phyloP scores from a whole-genome alignment of 2,113 vertebrate species.

The Caranx ignobilis region DNA sequence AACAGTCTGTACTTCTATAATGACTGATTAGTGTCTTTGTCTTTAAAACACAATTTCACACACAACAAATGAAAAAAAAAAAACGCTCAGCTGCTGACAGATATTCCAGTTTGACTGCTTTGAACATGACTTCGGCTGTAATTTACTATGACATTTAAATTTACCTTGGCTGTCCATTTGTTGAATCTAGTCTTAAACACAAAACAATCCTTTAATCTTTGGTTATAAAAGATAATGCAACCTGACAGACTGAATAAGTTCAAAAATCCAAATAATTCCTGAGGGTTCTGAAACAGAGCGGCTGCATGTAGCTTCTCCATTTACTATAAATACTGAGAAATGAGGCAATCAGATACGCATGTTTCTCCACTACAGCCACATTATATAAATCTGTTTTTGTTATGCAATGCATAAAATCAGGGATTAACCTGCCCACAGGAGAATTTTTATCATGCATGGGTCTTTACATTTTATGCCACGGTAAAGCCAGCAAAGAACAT shows the following conservation, averaged over 20 bases:
- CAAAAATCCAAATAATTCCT: not conserved
- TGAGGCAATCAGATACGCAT: not conserved
- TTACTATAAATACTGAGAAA: not conserved
- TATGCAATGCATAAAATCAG: not conserved
- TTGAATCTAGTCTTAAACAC: not conserved
- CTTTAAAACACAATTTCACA: not conserved
- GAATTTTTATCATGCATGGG: not conserved
- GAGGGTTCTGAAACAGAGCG: not conserved
- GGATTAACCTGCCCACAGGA: not conserved
- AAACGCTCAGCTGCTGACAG: not conserved
- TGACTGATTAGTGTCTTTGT: not conserved
- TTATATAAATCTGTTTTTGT: not conserved
- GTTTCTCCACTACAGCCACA: not conserved
- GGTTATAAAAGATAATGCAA: not conserved
- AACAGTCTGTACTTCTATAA: not conserved
- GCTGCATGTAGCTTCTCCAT: not conserved
- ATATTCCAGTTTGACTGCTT: not conserved
- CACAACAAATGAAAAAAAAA: not conserved
- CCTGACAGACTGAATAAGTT: not conserved
- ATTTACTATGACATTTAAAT: not conserved
- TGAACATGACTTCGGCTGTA: not conserved
- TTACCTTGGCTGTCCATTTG: not conserved
- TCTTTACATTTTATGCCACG: not conserved
- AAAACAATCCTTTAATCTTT: not conserved
- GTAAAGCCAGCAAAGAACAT: not conserved